phyloP scores from a whole-genome alignment of 2,113 vertebrate genomes.

The Capreolus pygargus region DNA sequence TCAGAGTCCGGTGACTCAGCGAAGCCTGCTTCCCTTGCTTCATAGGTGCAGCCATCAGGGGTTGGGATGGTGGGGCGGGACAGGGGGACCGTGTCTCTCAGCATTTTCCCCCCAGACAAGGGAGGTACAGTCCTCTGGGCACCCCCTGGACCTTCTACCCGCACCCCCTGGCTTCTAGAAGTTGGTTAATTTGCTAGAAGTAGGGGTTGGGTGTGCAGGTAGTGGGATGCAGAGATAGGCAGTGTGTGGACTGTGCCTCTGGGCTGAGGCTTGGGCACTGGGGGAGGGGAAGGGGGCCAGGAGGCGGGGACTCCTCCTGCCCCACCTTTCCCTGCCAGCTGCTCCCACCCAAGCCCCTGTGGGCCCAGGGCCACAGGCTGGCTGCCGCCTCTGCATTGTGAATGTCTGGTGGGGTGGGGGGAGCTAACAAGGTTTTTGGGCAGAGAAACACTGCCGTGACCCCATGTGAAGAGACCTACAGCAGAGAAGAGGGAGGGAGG shows the following conservation, averaged over 20 bases:
- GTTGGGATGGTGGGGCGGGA: not conserved
- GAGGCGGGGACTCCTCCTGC: conserved; percentile 57
- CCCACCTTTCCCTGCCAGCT: conserved; percentile 57
- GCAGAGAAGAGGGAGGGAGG: conserved; percentile 88
- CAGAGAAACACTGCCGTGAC: conserved; percentile 90
- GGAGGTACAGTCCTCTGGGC: not conserved
- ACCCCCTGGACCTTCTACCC: conserved; percentile 73
- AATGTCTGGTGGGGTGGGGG: conserved; percentile 87
- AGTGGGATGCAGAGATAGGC: conserved; percentile 84
- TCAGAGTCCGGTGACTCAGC: not conserved
- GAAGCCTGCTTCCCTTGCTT: not conserved
- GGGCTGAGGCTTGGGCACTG: conserved; percentile 79
- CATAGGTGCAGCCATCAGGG: not conserved
- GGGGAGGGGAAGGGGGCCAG: conserved; percentile 71
- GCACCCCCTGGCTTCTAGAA: conserved; percentile 80
- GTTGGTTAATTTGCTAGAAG: conserved; percentile 90
- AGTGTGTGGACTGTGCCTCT: conserved; percentile 83
- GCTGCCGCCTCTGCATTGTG: conserved; percentile 91
- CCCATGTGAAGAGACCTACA: conserved; percentile 95
- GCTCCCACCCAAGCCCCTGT: conserved; percentile 75
- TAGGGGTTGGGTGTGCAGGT: conserved; percentile 83
- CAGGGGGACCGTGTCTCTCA: not conserved
- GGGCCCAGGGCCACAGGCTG: conserved; percentile 88
- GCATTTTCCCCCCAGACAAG: not conserved
- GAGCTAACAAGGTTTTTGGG: conserved; percentile 93